These are phyloP conservation scores for Myrmecobius fasciatus DNA, from an alignment of 2,113 vertebrate species.

Conservation along the genomic window DNA sequence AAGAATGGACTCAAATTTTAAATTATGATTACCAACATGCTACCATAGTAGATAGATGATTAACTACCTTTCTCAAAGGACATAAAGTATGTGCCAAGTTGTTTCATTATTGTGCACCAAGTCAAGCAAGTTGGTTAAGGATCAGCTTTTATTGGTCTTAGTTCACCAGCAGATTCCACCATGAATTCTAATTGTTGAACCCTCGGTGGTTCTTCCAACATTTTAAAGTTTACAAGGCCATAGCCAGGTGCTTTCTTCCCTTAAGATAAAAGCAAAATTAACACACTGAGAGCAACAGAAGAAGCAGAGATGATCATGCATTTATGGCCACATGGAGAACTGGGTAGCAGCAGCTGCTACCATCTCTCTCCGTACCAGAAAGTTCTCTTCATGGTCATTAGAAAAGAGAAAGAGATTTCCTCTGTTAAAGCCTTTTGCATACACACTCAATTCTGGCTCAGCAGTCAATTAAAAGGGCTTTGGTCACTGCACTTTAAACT, in stretches of 20 bases:
- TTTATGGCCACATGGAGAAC: not conserved
- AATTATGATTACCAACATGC: not conserved
- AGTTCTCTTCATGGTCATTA: not conserved
- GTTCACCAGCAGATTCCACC: not conserved
- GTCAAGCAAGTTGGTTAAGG: not conserved
- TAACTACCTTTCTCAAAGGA: not conserved
- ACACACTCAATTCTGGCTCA: not conserved
- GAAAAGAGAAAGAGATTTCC: not conserved
- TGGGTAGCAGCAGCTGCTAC: not conserved
- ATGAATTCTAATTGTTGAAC: not conserved
- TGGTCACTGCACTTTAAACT: not conserved
- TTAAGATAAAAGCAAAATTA: not conserved
- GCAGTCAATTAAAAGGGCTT: not conserved
- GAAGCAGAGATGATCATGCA: not conserved
- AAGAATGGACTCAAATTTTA: not conserved
- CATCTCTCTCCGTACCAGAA: not conserved
- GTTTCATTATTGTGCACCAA: not conserved
- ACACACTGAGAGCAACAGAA: not conserved
- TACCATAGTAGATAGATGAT: not conserved
- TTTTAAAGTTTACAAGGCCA: not conserved
- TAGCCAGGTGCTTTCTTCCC: not conserved
- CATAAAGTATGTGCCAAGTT: not conserved
- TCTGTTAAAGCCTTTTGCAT: not conserved
- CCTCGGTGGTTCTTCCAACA: not conserved
- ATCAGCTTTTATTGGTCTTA: not conserved